A percentile compares a stretch with the other conserved stretches of the same genome.
phyloP scores from a whole-genome alignment of 2,888 invertebrate species.

The Rhopalosiphum nymphaeae region DNA sequence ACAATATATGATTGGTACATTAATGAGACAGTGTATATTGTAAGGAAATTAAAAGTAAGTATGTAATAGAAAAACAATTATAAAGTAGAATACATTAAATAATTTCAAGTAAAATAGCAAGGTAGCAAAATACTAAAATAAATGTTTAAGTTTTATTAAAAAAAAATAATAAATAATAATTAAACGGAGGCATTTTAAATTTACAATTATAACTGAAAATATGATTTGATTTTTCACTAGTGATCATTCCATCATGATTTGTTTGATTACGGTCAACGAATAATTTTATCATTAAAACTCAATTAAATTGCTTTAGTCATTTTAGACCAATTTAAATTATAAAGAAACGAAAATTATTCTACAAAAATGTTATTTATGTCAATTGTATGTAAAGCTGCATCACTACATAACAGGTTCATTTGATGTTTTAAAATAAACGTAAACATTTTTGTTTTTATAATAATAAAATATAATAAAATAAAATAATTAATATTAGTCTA shows the following conservation, averaged over 20 bases:
- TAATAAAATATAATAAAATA: neutral
- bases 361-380: neutral
- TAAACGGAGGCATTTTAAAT: neutral
- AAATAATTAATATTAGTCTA: neutral
- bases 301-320: neutral
- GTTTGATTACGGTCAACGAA: neutral
- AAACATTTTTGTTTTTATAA: neutral
- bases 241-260: neutral
- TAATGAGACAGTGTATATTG: neutral
- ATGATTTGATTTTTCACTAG: neutral
- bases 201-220: neutral
- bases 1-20: neutral
- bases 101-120: neutral
- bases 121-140: neutral
- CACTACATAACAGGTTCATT: neutral
- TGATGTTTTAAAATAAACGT: neutral
- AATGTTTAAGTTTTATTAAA: neutral
- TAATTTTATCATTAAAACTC: neutral
- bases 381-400: neutral
- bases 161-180: neutral
- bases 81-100: neutral
- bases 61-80: neutral
- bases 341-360: neutral
- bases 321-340: neutral
- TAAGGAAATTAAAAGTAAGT: neutral